Base-by-base conservation (phyloP, 2,888 invertebrate genomes). In the Macrophya annulata region DNA sequence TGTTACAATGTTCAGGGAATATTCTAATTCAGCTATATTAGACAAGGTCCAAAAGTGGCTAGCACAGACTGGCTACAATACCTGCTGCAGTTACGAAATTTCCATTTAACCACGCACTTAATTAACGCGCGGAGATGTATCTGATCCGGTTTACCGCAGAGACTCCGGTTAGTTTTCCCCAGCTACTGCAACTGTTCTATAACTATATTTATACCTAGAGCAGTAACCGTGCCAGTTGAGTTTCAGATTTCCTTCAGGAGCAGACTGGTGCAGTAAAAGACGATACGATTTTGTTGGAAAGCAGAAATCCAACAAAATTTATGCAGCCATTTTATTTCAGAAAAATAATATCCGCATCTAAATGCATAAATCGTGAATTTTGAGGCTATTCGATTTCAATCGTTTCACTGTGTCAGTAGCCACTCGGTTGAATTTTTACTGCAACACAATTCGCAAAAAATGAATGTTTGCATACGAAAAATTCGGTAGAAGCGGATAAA, bases 21-120 rank as follows among this genome's bases (percentile, higher is more conserved):
- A n/a, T 51, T 45, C 55, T 25, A 77, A 17, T n/a, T 55, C 51
- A 31, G 8, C 25, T 10, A 15, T 77, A 37, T 17, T 15, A 21
- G 6, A 10, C 15, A 15, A 76, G 31, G 51, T 31, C 45, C 74
- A 55, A 37, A 77, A 77, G 77, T 77, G 77, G 10, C n/a, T 31
- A 37, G 55, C 37, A 77, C 17, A 37, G 31, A 51, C 55, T 55
- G 10, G 77, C 37, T 12, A 6, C 8, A 17, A n/a, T n/a, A n/a
- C n/a, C n/a, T n/a, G n/a, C 4, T 48, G 77, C 37, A 51, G 77
- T 37, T 55, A 77, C 77, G 51, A 77, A 77, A 77, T 77, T 76
- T 55, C 77, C 77, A 77, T 77, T 37, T 55, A 77, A 77, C 77
- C 77, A 55, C 77, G 77, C 77, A 77, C 77, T 77, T 77, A 77